Evolutionary conservation across 1,140 invertebrate genomes (phyloP).

Genomic region (Monochamus saltuarius): DNA sequence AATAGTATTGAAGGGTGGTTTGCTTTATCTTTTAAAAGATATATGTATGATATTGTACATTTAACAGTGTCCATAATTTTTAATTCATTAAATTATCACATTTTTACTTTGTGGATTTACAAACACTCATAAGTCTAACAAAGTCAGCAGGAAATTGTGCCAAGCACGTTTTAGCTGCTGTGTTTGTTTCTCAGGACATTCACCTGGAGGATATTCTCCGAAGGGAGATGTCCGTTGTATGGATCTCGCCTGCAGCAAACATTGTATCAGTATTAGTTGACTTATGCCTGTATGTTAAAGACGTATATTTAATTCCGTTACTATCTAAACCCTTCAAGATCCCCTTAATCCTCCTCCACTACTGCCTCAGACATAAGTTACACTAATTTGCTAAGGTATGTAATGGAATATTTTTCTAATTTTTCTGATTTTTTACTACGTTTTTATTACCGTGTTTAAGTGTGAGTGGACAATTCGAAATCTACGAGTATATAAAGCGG

Average conservation of each 20-base stretch:
- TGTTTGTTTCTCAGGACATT: constrained; percentile 44
- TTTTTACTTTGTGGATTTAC: neutral
- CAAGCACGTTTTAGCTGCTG: constrained; percentile 38
- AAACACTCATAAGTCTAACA: constrained; percentile 2
- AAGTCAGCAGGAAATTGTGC: constrained; percentile 9
- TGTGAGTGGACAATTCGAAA: too few relatives aligned
- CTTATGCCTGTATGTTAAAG: constrained; percentile 51
- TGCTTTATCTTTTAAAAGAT: too few relatives aligned
- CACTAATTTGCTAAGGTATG: constrained; percentile 35
- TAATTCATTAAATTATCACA: too few relatives aligned
- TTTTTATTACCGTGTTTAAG: neutral
- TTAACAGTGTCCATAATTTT: too few relatives aligned
- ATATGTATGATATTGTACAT: too few relatives aligned
- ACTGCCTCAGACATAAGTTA: constrained; percentile 46
- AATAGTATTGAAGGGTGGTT: too few relatives aligned
- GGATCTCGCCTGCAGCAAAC: constrained; percentile 49
- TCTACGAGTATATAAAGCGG: too few relatives aligned
- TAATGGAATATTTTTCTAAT: constrained; percentile 12
- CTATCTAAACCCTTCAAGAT: constrained; percentile 50
- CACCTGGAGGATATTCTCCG: constrained; percentile 41
- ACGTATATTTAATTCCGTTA: constrained; percentile 49
- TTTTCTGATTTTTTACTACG: neutral
- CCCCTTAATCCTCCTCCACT: constrained; percentile 54
- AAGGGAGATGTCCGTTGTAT: constrained; percentile 42
- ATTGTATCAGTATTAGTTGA: constrained; percentile 49